Base-by-base conservation (phyloP, 1,140 invertebrate species). In the Hycleus cichorii region DNA sequence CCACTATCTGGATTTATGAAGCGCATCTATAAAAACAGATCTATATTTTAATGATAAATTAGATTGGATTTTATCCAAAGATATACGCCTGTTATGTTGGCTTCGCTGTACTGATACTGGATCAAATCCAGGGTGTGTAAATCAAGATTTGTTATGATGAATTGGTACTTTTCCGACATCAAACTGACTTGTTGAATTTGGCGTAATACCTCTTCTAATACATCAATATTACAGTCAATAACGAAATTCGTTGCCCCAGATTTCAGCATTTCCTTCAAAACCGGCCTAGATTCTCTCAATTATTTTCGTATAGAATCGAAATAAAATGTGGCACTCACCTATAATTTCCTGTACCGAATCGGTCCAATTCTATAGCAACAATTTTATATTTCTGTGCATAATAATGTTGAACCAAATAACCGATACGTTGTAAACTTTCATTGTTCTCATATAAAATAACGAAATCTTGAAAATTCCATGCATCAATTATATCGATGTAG, bases 361-460 rank as follows among this genome's bases (percentile, higher is more conserved):
- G 58, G 51, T 78, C 80, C 39, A 86, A 74, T 57, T 84, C 81
- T 5, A 81, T 73, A 8, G 87, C 70, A 0, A 80, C 80, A 18
- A 89, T 75, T 8, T 74, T 73, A 50, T 79, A 72, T 0, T 72
- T 76, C 39, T 76, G 78, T 1, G 78, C 73, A 26, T 81, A 80
- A 60, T 86, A 83, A 64, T 86, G 81, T 71, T 86, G 86, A 8
- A 95, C 68, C 24, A 97, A 75, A 58, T 84, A 82, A 61, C 86
- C 83, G 9, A 93, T 77, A 46, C 86, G 80, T 12, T 87, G 76
- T 24, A 97, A 76, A 74, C 89, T 83, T 58, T 90, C 84, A 59
- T 84, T 39, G 44, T 63, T 60, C 69, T 95, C 90, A 72, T 94
- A 95, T 27, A 96, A 76, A 47, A 96, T 83, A 8, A 89, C 91